A percentile compares a stretch with the other conserved stretches of the same genome.
Evolutionary conservation across 2,113 vertebrate species (phyloP).

Genomic region (Platichthys stellatus): DNA sequence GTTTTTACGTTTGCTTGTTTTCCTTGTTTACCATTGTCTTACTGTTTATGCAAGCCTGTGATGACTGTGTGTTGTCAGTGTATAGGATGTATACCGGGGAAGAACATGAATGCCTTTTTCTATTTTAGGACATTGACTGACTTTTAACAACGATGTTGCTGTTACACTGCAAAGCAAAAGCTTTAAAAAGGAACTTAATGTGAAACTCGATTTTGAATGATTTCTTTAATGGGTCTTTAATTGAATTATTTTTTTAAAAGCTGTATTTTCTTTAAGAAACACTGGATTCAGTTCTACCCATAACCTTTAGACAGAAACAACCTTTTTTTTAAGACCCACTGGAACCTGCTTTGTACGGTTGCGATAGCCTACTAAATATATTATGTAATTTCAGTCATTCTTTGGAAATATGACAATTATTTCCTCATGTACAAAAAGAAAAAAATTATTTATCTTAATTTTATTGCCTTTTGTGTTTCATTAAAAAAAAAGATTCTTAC

Average conservation of each 20-base stretch:
- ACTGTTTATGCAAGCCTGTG: conserved; percentile 82
- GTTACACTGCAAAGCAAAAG: conserved; percentile 86
- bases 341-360: conserved; percentile 78
- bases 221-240: conserved; percentile 83
- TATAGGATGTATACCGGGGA: conserved; percentile 76
- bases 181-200: conserved; percentile 84
- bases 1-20: conserved; percentile 62
- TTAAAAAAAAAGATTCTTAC: conserved; percentile 81
- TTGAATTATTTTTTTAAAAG: conserved; percentile 57
- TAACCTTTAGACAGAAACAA: conserved; percentile 71
- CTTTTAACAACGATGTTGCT: conserved; percentile 79
- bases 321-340: conserved; percentile 80
- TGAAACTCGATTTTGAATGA: conserved; percentile 78
- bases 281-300: conserved; percentile 83
- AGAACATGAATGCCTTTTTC: conserved; percentile 74
- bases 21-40: conserved; percentile 70
- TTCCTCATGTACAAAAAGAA: conserved; percentile 82
- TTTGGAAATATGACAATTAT: conserved; percentile 81
- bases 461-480: conserved; percentile 86
- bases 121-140: conserved; percentile 72
- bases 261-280: conserved; percentile 84
- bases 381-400: conserved; percentile 78
- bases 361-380: conserved; percentile 80
- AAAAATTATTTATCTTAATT: conserved; percentile 88
- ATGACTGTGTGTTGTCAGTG: conserved; percentile 73